Evolutionary conservation across 2,113 vertebrate species (phyloP).

Genomic region (Muscicapa adusta): DNA sequence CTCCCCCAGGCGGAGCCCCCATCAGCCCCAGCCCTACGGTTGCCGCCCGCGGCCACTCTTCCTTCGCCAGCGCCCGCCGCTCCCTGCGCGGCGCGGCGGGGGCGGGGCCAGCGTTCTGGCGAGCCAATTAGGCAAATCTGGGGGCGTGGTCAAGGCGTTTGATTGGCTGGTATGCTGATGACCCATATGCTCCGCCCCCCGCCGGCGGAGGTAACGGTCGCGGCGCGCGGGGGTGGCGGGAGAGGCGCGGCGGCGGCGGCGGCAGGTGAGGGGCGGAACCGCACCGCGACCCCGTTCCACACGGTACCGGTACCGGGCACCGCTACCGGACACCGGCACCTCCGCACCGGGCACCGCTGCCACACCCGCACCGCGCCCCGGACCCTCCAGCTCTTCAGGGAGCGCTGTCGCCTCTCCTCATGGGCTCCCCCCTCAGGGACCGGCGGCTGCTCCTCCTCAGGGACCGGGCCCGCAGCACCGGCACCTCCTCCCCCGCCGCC

Average conservation of each 20-base stretch:
- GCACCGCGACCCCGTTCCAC: accelerated
- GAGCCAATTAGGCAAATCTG: accelerated
- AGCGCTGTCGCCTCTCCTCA: no score
- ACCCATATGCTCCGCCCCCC: not conserved
- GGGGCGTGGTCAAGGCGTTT: accelerated
- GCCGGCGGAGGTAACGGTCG: not conserved
- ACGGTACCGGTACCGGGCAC: accelerated
- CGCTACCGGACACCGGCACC: no score
- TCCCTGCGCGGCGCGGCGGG: not conserved
- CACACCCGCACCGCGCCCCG: no score
- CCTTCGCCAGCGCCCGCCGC: not conserved
- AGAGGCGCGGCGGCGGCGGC: not conserved
- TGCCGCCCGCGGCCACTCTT: not conserved
- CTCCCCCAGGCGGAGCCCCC: accelerated
- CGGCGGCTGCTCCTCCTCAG: no score
- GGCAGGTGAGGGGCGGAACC: not conserved
- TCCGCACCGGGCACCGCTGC: no score
- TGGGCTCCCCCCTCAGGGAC: not conserved
- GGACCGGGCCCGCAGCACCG: not conserved
- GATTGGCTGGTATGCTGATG: accelerated
- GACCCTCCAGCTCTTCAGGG: no score
- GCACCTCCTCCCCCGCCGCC: no score
- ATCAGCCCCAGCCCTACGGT: not conserved
- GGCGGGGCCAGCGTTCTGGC: accelerated
- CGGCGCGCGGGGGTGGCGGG: not conserved